Evolutionary conservation across 1,140 invertebrate genomes (phyloP).

Genomic region (Lepidurus apus): DNA sequence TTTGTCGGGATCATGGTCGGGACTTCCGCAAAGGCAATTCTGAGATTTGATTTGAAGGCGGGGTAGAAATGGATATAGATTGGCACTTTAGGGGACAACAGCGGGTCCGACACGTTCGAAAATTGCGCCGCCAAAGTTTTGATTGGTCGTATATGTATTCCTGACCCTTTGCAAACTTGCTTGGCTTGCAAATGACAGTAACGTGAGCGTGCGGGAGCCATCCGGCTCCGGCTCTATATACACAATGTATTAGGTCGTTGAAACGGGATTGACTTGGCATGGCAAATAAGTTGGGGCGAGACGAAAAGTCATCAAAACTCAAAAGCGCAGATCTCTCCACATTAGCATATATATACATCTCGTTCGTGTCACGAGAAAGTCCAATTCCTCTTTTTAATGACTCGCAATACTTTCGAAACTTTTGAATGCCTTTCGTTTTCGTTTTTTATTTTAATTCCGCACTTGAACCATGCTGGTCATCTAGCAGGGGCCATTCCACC

Average conservation of each 20-base stretch:
- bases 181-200: neutral
- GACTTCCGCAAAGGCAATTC: no score
- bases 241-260: neutral
- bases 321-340: neutral
- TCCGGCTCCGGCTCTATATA: neutral
- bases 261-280: slow-evolving; percentile 1
- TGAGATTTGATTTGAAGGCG: no score
- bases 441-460: neutral
- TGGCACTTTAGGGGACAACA: no score
- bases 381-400: neutral
- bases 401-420: neutral
- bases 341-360: slow-evolving; percentile 9
- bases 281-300: neutral
- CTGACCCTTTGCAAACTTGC: no score
- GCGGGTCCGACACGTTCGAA: no score
- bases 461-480: neutral
- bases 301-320: neutral
- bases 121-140: no score
- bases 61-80: no score
- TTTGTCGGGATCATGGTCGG: no score
- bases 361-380: neutral
- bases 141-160: no score
- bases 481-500: no score
- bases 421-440: neutral
- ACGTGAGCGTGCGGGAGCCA: neutral